Percentiles rank a stretch among this genome's conserved stretches.
phyloP scores from a whole-genome alignment of 2,797 vertebrate species.

The Capromys pilorides region DNA sequence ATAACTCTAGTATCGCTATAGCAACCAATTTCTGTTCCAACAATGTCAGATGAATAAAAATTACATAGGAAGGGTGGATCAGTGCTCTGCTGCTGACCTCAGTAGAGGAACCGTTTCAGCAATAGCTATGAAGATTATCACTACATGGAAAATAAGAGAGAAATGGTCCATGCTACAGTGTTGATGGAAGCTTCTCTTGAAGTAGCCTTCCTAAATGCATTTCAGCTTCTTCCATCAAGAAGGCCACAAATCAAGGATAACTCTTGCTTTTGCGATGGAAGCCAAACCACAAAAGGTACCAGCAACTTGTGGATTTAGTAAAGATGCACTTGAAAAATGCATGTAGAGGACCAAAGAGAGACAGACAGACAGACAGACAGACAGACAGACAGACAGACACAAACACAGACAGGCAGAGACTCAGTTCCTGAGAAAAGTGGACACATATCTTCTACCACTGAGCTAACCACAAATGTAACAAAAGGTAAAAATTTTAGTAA shows the following conservation, averaged over 20 bases:
- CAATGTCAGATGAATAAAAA: constrained; percentile 11
- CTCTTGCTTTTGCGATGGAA: background rate
- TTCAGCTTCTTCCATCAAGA: background rate
- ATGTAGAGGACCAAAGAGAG: background rate
- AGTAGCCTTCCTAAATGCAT: background rate
- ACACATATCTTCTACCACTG: background rate
- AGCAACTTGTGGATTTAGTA: background rate
- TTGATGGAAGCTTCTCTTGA: background rate
- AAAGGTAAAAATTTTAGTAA: background rate
- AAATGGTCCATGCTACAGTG: background rate
- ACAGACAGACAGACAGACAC: no score
- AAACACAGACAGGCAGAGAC: background rate
- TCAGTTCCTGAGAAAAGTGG: background rate
- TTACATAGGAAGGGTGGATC: background rate
- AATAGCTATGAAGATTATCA: background rate
- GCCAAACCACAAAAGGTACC: background rate
- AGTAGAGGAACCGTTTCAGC: background rate
- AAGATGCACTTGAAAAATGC: background rate
- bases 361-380: no score
- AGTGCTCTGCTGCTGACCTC: background rate
- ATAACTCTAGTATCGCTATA: background rate
- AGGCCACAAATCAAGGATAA: background rate
- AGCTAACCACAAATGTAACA: background rate
- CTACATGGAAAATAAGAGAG: background rate
- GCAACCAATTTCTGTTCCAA: background rate